Evolutionary conservation across 2,113 vertebrate genomes (phyloP).

Genomic region (Ciconia maguari): DNA sequence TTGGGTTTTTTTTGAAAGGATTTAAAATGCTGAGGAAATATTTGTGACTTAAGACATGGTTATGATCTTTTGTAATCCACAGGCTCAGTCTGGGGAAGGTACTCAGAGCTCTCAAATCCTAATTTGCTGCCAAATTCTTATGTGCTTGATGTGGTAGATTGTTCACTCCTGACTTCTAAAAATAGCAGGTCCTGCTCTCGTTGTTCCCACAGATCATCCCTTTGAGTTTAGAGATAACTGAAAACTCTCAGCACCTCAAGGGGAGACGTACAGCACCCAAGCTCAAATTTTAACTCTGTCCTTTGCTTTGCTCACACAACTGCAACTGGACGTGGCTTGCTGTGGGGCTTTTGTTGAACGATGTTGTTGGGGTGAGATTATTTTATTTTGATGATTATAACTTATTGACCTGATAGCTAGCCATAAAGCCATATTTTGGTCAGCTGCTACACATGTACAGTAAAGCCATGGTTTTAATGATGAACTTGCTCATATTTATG

Average conservation of each 20-base stretch:
- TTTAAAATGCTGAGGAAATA: not conserved
- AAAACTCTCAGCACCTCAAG: not conserved
- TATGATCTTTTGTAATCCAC: not conserved
- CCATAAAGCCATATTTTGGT: not conserved
- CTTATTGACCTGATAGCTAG: not conserved
- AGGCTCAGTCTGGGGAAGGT: not conserved
- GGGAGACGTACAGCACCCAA: not conserved
- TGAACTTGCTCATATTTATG: not conserved
- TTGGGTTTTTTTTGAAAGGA: not conserved
- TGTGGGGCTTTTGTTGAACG: not conserved
- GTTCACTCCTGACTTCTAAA: slow-evolving; percentile 27
- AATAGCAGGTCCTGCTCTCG: not conserved
- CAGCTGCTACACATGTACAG: not conserved
- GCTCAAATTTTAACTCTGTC: not conserved
- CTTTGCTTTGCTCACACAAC: not conserved
- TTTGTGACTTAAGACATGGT: not conserved
- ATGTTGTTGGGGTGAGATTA: not conserved
- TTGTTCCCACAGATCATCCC: not conserved
- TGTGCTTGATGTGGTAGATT: not conserved
- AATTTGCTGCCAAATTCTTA: slow-evolving; percentile 20
- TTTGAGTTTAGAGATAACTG: not conserved
- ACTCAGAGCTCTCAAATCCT: not conserved
- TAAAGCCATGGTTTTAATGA: not conserved
- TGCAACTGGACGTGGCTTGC: not conserved
- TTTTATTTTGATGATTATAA: not conserved